Percentiles rank a stretch among this genome's conserved stretches.
Conservation (phyloP, 2,797 vertebrate genomes). For the Delichon dasypus region DNA sequence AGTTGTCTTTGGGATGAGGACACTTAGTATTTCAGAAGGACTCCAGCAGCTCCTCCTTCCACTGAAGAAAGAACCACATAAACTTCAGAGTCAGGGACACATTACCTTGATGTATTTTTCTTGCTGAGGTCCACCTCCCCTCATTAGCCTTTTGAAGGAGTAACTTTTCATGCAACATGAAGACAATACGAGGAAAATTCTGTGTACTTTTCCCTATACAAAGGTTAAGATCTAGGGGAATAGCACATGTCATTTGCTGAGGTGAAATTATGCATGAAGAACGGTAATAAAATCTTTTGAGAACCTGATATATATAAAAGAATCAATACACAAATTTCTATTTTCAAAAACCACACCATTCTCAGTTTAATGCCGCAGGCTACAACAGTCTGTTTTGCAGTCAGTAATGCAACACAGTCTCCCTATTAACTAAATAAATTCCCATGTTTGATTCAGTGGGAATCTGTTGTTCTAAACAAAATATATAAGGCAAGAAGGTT, state of each 20-base stretch:
- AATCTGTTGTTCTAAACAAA: slow-evolving; percentile 35
- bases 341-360: neutral
- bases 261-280: neutral
- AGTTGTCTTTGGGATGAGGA: neutral
- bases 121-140: neutral
- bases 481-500: neutral
- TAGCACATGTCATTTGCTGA: neutral
- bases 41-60: neutral
- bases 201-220: neutral
- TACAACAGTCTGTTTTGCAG: slow-evolving; percentile 10
- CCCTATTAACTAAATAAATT: slow-evolving; percentile 36
- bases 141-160: neutral
- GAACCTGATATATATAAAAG: neutral
- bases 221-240: neutral
- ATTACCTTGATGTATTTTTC: neutral
- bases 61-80: neutral
- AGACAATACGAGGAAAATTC: neutral
- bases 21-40: neutral
- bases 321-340: neutral
- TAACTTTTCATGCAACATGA: neutral
- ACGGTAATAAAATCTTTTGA: neutral
- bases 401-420: neutral
- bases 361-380: neutral
- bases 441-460: neutral
- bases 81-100: neutral